These are phyloP conservation scores for Drymodes brunneopygia DNA, from an alignment of 2,113 vertebrate species.

Conservation along the genomic window DNA sequence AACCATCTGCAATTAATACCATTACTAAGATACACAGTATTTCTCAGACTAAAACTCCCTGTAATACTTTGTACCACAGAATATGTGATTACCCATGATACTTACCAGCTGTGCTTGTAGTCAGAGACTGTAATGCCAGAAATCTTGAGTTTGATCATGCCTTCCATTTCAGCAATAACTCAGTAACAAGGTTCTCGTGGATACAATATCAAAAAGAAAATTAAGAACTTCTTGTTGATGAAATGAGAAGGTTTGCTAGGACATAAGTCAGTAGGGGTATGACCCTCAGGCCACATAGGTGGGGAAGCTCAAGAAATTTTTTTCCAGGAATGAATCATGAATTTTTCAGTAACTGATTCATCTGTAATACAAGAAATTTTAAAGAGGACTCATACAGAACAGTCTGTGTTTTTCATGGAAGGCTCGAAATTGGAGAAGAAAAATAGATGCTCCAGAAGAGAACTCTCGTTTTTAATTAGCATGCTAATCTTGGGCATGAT, in stretches of 20 bases:
- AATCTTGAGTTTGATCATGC: not conserved
- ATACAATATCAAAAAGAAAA: not conserved
- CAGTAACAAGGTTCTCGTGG: not conserved
- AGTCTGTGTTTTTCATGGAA: not conserved
- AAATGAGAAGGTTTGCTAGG: not conserved
- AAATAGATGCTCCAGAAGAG: not conserved
- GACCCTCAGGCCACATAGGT: not conserved
- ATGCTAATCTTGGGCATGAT: not conserved
- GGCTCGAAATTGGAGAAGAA: not conserved
- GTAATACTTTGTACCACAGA: not conserved
- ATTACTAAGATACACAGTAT: not conserved
- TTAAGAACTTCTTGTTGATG: not conserved
- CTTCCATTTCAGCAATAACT: not conserved
- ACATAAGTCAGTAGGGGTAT: not conserved
- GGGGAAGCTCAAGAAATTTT: not conserved
- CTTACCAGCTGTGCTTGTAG: not conserved
- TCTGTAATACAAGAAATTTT: constrained; percentile 19
- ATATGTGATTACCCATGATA: not conserved
- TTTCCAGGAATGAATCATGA: constrained; percentile 11
- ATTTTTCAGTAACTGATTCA: constrained; percentile 48
- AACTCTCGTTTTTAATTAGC: not conserved
- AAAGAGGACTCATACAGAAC: not conserved
- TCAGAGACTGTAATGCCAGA: not conserved
- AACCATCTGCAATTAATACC: not conserved
- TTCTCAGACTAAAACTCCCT: not conserved